Evolutionary conservation across 2,113 vertebrate species (phyloP), one percentile per base, ranked within the genome.

Genomic region (Forbesichthys agassizii): DNA sequence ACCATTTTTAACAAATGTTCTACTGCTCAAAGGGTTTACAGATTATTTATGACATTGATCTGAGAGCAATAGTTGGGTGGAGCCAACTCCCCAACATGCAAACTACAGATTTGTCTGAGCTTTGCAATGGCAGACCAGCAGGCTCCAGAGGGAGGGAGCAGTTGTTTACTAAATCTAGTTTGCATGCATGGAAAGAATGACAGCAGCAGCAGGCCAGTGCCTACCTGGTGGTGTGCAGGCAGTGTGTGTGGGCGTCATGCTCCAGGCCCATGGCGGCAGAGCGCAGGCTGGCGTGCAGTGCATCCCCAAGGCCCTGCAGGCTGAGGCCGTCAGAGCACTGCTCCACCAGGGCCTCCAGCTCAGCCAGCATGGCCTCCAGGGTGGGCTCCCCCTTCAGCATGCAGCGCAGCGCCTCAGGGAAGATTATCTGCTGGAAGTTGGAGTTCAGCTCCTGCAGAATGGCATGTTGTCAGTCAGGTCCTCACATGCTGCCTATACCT

Each of bases 341-440:
- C 74, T 99, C 97, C 61, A 99, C 96, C 3, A 99, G 94, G 69
- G 72, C 90, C 80, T 99, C 96, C 68, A 99, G 78, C 51, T 99
- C 97, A 3, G 91, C 88, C 68, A 99, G 88, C 97, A 99, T 98
- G 71, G 88, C 90, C 88, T 98, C 96, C 84, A 99, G 92, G 0
- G 97, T 99, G 69, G 94, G 93, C 70, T 99, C 98, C 33, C 95
- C 97, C 83, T 98, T 98, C 77, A 98, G 93, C 86, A 98, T 93
- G 66, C 96, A 99, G 68, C 96, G 92, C 48, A 99, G 93, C 0
- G 98, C 96, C 88, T 99, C 98, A 4, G 97, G 98, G 60, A 98
- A 98, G 88, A 99, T 99, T 75, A 99, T 99, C 93, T 99, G 97
- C 64, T 95, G 94, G 89, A 99, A 99, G 89, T 99, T 99, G 66